Evolutionary conservation across 1,140 invertebrate species (phyloP).

Genomic region (Ceratoteleas bidentatus): DNA sequence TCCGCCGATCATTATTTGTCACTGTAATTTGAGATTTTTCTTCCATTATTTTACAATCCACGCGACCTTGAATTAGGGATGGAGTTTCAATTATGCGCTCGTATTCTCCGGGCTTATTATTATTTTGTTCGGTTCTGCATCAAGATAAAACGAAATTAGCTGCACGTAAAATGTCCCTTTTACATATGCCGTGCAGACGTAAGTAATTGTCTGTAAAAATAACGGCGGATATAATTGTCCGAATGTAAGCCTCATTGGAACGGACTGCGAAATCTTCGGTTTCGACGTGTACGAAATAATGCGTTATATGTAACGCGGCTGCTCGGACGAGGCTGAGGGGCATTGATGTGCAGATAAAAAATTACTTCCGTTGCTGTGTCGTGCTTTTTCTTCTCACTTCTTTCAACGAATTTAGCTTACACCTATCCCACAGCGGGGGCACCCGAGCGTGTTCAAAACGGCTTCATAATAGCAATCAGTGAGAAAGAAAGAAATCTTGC

Average conservation of each 20-base stretch:
- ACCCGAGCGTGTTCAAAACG: conserved; percentile 54
- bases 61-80: conserved; percentile 45
- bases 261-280: background rate
- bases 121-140: conserved; percentile 25
- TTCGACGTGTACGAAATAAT: background rate
- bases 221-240: conserved; percentile 19
- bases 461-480: conserved; percentile 54
- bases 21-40: conserved; percentile 4
- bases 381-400: conserved; percentile 38
- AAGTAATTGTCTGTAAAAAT: conserved; percentile 44
- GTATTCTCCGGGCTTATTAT: conserved; percentile 26
- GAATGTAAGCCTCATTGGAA: conserved; percentile 3
- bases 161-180: conserved; percentile 45
- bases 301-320: conserved; percentile 15
- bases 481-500: conserved; percentile 57
- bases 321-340: background rate
- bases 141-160: conserved; percentile 52
- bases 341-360: conserved; percentile 59
- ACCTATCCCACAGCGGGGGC: conserved; percentile 30
- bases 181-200: conserved; percentile 20
- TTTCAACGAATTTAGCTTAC: conserved; percentile 34
- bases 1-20: background rate
- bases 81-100: conserved; percentile 38
- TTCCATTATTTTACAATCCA: conserved; percentile 8
- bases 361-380: conserved; percentile 41